phyloP scores from a whole-genome alignment of 2,113 vertebrate genomes.

The Benitochromis conjunctus region DNA sequence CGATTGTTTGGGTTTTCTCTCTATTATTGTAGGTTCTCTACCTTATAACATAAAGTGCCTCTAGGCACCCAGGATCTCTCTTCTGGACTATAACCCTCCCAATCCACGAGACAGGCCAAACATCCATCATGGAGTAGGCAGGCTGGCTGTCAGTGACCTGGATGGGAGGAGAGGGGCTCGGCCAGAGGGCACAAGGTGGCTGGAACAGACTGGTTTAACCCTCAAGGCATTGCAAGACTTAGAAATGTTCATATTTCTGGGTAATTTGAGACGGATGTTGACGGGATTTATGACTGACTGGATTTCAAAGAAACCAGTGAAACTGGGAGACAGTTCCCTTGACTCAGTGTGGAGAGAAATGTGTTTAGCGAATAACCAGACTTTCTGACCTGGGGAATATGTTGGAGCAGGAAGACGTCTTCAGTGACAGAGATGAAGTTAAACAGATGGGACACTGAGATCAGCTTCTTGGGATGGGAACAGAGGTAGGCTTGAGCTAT shows the following conservation, averaged over 20 bases:
- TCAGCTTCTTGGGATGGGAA: neutral
- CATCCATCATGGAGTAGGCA: neutral
- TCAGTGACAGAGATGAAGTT: neutral
- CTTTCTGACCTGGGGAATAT: neutral
- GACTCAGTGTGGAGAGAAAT: neutral
- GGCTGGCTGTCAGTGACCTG: neutral
- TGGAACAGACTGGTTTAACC: neutral
- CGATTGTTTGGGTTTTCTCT: neutral
- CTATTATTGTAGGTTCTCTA: neutral
- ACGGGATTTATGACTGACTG: neutral
- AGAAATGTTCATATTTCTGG: neutral
- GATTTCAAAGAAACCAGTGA: neutral
- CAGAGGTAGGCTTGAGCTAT: neutral
- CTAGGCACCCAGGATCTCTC: neutral
- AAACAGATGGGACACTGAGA: neutral
- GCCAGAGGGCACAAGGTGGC: neutral
- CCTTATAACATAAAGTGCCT: neutral
- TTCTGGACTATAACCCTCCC: neutral
- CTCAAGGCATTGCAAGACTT: neutral
- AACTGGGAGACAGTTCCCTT: neutral
- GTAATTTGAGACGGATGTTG: neutral
- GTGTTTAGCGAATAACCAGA: neutral
- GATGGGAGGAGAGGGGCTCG: too few species aligned
- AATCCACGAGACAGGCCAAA: neutral
- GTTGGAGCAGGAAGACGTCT: neutral